These are phyloP conservation scores for Anser cygnoides DNA, from an alignment of 2,113 vertebrate genomes.

Conservation along the genomic window DNA sequence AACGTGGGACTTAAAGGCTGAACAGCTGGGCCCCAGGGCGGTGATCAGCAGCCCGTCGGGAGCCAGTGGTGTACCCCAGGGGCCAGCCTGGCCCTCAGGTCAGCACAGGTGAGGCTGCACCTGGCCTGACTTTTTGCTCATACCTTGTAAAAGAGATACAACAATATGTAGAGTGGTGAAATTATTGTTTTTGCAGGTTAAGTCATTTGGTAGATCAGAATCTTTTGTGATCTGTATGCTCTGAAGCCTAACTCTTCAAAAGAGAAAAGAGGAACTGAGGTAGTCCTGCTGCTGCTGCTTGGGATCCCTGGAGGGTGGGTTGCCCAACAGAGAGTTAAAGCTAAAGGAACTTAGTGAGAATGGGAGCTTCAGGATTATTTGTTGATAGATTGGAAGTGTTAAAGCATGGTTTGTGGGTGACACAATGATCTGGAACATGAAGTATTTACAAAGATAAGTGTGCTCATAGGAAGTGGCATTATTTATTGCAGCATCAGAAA, in stretches of 20 bases:
- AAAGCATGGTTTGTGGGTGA: not conserved
- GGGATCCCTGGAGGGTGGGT: not conserved
- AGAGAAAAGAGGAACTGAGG: not conserved
- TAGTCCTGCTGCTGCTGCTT: not conserved
- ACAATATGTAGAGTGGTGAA: not conserved
- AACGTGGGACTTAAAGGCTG: not conserved
- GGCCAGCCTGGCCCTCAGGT: not conserved
- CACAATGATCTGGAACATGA: not conserved
- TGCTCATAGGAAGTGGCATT: not conserved
- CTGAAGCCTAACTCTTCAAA: not conserved
- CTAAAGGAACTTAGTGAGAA: not conserved
- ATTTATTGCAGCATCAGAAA: not conserved
- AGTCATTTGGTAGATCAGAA: not conserved
- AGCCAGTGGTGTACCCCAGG: rapidly evolving
- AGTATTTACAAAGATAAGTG: not conserved
- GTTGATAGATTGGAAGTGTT: not conserved
- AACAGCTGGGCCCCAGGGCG: not conserved
- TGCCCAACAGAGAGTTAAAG: not conserved
- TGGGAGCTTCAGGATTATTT: not conserved
- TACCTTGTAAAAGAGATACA: not conserved
- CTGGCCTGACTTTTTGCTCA: not conserved
- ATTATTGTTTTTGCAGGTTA: not conserved
- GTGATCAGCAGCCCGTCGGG: not conserved
- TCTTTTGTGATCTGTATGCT: not conserved
- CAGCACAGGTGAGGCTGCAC: not conserved